Evolutionary conservation across 1,140 invertebrate species (phyloP), one percentile per base, ranked within the genome.

Genomic region (Maniola jurtina): DNA sequence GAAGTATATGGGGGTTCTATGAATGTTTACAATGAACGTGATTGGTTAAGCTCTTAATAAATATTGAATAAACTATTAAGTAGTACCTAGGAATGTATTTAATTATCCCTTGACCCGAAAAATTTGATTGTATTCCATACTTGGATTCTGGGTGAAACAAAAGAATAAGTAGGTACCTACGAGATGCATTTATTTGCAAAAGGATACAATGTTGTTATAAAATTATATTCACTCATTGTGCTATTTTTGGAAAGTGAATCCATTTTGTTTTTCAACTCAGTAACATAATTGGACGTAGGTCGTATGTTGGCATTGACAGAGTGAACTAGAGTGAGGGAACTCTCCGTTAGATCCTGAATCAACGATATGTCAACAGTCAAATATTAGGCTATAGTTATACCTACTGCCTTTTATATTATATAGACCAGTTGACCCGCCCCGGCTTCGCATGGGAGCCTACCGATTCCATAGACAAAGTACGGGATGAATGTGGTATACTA

Each of bases 11-110:
- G 58, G 6, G 73, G 58, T 38, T 47, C 61, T 34, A 77, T 45
- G 40, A 40, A 58, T 34, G 38, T 77, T 16, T 82, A 79, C 45
- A 82, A 77, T 56, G 69, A 73, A 60, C 70, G 80, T n/a, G 75
- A 73, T 62, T 81, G 75, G 72, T 47, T 79, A 15, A 73, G 64
- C 57, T 59, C 72, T 14, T 81, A 66, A 68, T 62, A n/a, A 33
- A 42, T 45, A 15, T 11, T 35, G 13, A 36, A 16, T 16, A 50
- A 16, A 16, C 16, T 5, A 50, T 6, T 13, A 6, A 6, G 45
- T n/a, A n/a, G n/a, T 50, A 15, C 5, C 5, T 50, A 50, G 5
- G 2, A n/a, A 11, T 16, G 6, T 9, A 16, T 16, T 5, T 55
- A 34, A 55, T 34, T 55, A 55, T 55, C 52, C 52, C 52, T 55